Conservation (phyloP, 2,888 invertebrate species). For the Automeris io region DNA sequence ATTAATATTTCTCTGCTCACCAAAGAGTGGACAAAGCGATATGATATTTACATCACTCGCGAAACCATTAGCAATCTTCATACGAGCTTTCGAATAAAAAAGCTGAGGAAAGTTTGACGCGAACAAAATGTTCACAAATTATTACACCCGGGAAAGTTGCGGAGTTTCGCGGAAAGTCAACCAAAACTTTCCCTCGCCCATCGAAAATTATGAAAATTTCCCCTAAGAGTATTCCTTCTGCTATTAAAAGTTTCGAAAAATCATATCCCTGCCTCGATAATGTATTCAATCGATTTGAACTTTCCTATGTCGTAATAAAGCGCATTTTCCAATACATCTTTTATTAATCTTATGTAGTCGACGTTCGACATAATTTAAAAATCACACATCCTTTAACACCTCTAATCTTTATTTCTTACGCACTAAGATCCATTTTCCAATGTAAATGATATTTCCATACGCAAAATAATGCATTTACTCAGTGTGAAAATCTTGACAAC, state of each 20-base stretch:
- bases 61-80: constrained; percentile 1
- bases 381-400: too few species aligned
- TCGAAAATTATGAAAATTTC: constrained; percentile 39
- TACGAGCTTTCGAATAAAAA: constrained; percentile 4
- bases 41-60: too few species aligned
- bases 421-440: too few species aligned
- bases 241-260: constrained; percentile 51
- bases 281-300: background rate
- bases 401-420: too few species aligned
- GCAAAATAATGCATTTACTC: too few species aligned
- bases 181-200: constrained; percentile 20
- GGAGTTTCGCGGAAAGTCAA: constrained; percentile 3
- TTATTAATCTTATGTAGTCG: background rate
- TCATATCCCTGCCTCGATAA: constrained; percentile 11
- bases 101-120: background rate
- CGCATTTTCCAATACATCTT: too few species aligned
- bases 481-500: too few species aligned
- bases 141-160: background rate
- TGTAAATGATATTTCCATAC: too few species aligned
- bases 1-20: too few species aligned
- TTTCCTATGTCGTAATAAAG: background rate
- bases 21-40: too few species aligned
- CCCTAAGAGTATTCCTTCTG: constrained; percentile 18
- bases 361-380: background rate
- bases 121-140: constrained; percentile 4